A percentile compares a stretch with the other conserved stretches of the same genome.
phyloP scores from a whole-genome alignment of 1,140 invertebrate species.

The Littorina saxatilis region DNA sequence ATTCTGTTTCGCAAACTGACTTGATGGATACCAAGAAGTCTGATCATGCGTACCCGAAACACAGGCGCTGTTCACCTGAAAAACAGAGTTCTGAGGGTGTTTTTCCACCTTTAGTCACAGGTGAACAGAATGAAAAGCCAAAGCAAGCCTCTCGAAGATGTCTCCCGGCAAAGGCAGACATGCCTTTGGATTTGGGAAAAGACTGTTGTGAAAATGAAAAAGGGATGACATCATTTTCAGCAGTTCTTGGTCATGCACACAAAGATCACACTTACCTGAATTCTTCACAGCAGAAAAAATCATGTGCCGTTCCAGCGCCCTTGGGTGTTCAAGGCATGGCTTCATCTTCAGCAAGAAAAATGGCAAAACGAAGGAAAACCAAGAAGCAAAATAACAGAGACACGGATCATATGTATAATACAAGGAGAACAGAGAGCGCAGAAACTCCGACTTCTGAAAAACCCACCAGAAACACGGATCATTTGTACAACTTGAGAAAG shows the following conservation, averaged over 20 bases:
- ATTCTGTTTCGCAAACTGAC: too few relatives aligned
- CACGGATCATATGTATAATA: background rate
- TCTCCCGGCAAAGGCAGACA: background rate
- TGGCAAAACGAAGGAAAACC: background rate
- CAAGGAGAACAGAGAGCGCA: background rate
- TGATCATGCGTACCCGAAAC: background rate
- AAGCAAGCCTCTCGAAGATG: background rate
- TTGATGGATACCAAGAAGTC: background rate
- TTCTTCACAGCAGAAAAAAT: too few relatives aligned
- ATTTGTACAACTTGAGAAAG: slow-evolving; percentile 2
- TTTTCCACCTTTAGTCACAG: background rate
- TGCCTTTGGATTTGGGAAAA: background rate
- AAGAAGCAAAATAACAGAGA: background rate
- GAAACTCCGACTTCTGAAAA: background rate
- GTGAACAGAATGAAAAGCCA: background rate
- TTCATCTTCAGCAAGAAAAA: background rate
- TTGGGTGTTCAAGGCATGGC: background rate
- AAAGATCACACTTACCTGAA: too few relatives aligned
- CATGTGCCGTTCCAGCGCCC: background rate
- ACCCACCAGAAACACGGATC: background rate
- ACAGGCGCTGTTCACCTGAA: background rate
- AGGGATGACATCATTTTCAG: background rate
- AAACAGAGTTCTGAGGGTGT: background rate
- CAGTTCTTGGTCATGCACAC: too few relatives aligned
- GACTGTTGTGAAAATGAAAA: background rate